A percentile compares a stretch with the other conserved stretches of the same genome.
These are phyloP conservation scores for Sycophila sp. DNA, from an alignment of 1,140 invertebrate genomes.

Conservation along the genomic window DNA sequence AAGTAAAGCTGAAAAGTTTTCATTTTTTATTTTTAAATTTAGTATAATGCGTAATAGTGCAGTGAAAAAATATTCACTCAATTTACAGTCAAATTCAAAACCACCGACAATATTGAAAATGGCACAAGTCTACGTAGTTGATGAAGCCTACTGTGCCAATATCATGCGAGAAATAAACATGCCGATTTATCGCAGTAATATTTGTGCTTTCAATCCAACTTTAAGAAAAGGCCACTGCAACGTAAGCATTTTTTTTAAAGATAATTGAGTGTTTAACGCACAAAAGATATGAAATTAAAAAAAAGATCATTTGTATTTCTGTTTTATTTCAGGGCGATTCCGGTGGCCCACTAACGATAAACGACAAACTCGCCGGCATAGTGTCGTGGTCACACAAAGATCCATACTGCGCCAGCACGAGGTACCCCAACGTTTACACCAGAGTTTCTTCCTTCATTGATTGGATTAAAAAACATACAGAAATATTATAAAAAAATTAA, in stretches of 20 bases:
- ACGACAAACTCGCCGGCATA: not conserved
- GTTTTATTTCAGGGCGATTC: conserved; percentile 22
- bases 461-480: no score
- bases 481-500: no score
- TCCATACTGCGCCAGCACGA: conserved; percentile 13
- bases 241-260: not conserved
- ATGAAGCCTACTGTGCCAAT: not conserved
- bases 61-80: not conserved
- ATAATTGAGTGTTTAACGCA: not conserved
- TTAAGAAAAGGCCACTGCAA: not conserved
- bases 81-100: not conserved
- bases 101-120: not conserved
- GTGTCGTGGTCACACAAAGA: conserved; percentile 28
- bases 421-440: conserved; percentile 5
- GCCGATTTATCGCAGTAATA: not conserved
- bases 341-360: not conserved
- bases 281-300: no score
- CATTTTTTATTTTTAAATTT: no score
- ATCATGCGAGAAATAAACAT: not conserved
- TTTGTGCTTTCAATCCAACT: not conserved
- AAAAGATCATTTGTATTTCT: not conserved
- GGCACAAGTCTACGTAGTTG: not conserved
- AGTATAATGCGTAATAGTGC: no score
- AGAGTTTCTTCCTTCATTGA: conserved; percentile 11
- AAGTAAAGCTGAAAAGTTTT: no score